Evolutionary conservation across 2,797 vertebrate species (phyloP).

Genomic region (Glyptemys insculpta): DNA sequence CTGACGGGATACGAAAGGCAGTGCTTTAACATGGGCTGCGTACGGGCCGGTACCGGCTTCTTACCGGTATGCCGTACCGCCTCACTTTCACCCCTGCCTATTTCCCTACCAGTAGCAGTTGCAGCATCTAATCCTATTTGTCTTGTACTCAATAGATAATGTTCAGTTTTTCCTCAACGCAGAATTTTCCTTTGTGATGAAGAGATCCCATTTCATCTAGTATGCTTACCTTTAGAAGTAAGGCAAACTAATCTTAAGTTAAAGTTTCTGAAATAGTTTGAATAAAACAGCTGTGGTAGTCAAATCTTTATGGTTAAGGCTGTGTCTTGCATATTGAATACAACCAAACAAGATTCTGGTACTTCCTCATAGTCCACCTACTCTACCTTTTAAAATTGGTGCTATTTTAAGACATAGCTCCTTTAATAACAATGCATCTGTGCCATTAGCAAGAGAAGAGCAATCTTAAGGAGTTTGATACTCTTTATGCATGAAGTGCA

Average conservation of each 20-base stretch:
- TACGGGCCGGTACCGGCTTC: too few relatives aligned
- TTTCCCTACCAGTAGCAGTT: not conserved
- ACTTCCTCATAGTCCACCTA: rapidly evolving
- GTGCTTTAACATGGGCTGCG: too few relatives aligned
- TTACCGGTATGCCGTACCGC: too few relatives aligned
- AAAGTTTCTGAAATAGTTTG: not conserved
- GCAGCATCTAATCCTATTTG: not conserved
- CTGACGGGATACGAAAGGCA: too few relatives aligned
- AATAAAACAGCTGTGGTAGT: not conserved
- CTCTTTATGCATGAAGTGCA: not conserved
- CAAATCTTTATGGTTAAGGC: not conserved
- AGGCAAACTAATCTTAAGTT: not conserved
- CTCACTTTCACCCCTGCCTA: too few relatives aligned
- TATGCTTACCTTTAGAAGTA: not conserved
- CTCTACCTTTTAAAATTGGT: not conserved
- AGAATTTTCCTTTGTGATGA: not conserved
- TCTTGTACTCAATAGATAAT: not conserved
- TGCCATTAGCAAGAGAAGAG: not conserved
- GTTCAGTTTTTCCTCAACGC: not conserved
- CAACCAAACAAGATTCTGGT: not conserved
- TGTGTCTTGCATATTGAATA: not conserved
- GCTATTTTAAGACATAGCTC: not conserved
- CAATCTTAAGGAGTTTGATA: not conserved
- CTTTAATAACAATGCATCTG: not conserved
- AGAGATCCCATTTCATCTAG: not conserved